These are phyloP conservation scores for Puntigrus tetrazona DNA, from an alignment of 2,113 vertebrate genomes.

Conservation along the genomic window DNA sequence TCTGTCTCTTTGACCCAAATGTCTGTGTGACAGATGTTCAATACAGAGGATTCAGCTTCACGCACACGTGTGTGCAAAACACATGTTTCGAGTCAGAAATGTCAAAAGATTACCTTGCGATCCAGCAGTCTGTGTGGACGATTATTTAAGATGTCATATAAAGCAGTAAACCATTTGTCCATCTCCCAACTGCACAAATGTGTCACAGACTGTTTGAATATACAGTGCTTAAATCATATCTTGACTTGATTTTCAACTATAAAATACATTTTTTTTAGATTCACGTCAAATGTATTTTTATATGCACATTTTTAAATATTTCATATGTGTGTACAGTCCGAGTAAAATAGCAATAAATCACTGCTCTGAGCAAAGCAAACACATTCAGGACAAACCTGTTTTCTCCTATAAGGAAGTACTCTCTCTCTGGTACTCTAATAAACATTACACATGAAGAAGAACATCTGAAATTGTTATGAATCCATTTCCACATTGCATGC, in stretches of 20 bases:
- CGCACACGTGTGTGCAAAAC: neutral
- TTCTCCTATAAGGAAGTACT: constrained; percentile 41
- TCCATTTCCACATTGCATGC: constrained; percentile 35
- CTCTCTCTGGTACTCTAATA: constrained; percentile 35
- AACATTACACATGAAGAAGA: constrained; percentile 33
- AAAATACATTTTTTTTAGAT: neutral
- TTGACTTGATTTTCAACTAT: neutral
- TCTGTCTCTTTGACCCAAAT: neutral
- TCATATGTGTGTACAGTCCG: too few species aligned
- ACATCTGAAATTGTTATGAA: constrained; percentile 42
- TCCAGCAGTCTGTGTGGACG: constrained; percentile 41
- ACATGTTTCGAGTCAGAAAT: neutral
- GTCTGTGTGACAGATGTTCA: constrained; percentile 1
- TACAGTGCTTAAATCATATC: neutral
- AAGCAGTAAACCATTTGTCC: constrained; percentile 29
- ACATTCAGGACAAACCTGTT: constrained; percentile 37
- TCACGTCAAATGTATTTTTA: neutral
- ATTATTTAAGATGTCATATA: constrained; percentile 23
- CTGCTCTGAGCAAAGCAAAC: neutral
- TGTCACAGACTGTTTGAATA: neutral
- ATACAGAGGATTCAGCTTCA: neutral
- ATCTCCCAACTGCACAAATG: constrained; percentile 39
- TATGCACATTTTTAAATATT: neutral
- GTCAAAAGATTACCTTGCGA: constrained; percentile 18
- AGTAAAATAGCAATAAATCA: neutral